These are phyloP conservation scores for Trachymyrmex cornetzi DNA, from an alignment of 1,140 invertebrate genomes.

Conservation along the genomic window DNA sequence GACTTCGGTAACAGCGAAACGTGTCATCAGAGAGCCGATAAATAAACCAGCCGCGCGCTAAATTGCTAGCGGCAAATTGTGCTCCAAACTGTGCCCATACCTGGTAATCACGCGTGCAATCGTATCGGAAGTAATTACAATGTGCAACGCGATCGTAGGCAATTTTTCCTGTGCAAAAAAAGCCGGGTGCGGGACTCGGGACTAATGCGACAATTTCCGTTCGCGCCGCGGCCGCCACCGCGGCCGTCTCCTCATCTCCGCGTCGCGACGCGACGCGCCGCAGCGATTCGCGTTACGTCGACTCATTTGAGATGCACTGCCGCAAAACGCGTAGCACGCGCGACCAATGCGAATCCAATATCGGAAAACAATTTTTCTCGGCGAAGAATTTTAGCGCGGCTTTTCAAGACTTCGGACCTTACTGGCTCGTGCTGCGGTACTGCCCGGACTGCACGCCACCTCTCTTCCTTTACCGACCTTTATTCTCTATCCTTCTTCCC, in stretches of 20 bases:
- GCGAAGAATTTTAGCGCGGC: conserved; percentile 81
- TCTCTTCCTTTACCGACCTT: neutral
- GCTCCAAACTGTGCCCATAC: conserved; percentile 48
- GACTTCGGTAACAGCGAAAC: conserved; percentile 48
- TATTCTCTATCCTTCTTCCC: conserved; percentile 19
- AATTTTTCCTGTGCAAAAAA: conserved; percentile 66
- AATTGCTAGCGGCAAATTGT: conserved; percentile 66
- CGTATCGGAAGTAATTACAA: conserved; percentile 67
- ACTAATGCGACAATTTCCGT: conserved; percentile 56
- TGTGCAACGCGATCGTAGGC: conserved; percentile 57
- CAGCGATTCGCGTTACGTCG: conserved; percentile 47
- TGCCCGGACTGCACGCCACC: conserved; percentile 1
- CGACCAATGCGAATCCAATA: conserved; percentile 84
- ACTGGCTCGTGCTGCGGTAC: conserved; percentile 64
- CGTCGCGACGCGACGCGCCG: neutral
- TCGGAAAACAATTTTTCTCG: conserved; percentile 85
- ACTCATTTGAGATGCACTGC: conserved; percentile 81
- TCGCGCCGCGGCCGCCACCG: conserved; percentile 10
- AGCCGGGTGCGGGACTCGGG: neutral
- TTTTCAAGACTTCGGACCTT: conserved; percentile 78
- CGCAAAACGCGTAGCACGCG: conserved; percentile 75
- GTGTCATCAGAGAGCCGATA: conserved; percentile 60
- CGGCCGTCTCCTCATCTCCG: conserved; percentile 61
- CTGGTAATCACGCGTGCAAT: conserved; percentile 65
- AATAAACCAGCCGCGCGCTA: conserved; percentile 63